Evolutionary conservation across 2,797 vertebrate genomes (phyloP).

Genomic region (Sus cebifrons): DNA sequence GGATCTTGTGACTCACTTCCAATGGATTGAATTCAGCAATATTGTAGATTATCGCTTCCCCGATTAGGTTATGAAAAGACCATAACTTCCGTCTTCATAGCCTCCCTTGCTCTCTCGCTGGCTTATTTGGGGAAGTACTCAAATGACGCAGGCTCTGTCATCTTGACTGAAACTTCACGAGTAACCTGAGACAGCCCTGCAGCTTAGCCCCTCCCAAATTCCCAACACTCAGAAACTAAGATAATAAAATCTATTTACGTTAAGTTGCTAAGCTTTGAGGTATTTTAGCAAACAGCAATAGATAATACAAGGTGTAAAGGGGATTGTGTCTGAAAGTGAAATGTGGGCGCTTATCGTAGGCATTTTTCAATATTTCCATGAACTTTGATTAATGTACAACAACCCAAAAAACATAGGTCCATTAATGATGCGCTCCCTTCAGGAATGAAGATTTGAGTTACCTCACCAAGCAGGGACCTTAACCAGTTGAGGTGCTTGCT

Average conservation of each 20-base stretch:
- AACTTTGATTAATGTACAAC: not conserved
- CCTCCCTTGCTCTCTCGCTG: not conserved
- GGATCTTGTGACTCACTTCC: not conserved
- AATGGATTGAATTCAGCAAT: not conserved
- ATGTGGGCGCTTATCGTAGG: not conserved
- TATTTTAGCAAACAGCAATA: not conserved
- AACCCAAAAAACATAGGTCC: no score
- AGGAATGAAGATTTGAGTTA: not conserved
- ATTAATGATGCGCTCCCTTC: not conserved
- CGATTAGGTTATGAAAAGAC: not conserved
- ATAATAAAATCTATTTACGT: not conserved
- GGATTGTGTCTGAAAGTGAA: not conserved
- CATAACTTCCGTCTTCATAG: not conserved
- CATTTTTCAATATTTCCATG: not conserved
- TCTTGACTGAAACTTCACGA: not conserved
- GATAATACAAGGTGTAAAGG: not conserved
- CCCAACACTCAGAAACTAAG: not conserved
- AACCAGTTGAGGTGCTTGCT: not conserved
- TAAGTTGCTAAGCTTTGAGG: not conserved
- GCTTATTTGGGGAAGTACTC: not conserved
- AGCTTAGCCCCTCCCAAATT: not conserved
- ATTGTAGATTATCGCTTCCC: not conserved
- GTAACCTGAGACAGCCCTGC: not conserved
- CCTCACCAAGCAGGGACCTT: not conserved
- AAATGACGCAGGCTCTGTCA: not conserved